These are phyloP conservation scores for Apis florea DNA, from an alignment of 1,140 invertebrate genomes.

Conservation along the genomic window DNA sequence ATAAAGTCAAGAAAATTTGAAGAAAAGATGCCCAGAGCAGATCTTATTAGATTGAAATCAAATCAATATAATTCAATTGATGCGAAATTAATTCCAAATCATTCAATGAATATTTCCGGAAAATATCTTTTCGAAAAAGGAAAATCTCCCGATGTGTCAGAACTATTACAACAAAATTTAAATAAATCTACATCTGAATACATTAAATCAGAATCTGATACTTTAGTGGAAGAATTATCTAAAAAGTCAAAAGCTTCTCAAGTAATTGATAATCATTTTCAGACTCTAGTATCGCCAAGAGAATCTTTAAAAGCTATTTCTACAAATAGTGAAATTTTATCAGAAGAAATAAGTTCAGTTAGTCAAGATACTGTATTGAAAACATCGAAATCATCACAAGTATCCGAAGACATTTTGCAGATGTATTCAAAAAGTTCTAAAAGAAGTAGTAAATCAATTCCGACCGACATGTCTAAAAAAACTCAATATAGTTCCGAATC, in stretches of 20 bases:
- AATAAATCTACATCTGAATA: slow-evolving; percentile 58
- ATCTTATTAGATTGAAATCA: slow-evolving; percentile 66
- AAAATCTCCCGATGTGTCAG: slow-evolving; percentile 27
- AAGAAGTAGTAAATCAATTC: slow-evolving; percentile 60
- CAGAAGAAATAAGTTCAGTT: slow-evolving; percentile 47
- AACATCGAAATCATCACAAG: slow-evolving; percentile 61
- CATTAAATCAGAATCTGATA: slow-evolving; percentile 74
- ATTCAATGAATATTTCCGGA: slow-evolving; percentile 37
- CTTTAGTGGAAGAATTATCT: slow-evolving; percentile 73
- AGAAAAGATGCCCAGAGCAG: slow-evolving; percentile 76
- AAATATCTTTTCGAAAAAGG: slow-evolving; percentile 50
- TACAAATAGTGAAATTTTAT: slow-evolving; percentile 39
- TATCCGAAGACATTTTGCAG: slow-evolving; percentile 56
- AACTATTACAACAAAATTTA: slow-evolving; percentile 45
- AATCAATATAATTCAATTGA: slow-evolving; percentile 65
- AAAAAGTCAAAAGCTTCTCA: slow-evolving; percentile 64
- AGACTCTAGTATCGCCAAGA: slow-evolving; percentile 25
- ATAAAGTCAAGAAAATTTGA: slow-evolving; percentile 75
- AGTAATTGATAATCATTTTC: slow-evolving; percentile 34
- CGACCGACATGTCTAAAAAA: slow-evolving; percentile 66
- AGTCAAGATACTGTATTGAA: slow-evolving; percentile 53
- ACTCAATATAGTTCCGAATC: slow-evolving; percentile 60
- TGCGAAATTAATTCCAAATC: slow-evolving; percentile 53
- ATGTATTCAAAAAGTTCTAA: slow-evolving; percentile 55
- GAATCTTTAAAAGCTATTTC: slow-evolving; percentile 35